Evolutionary conservation across 2,888 invertebrate species (phyloP).

Genomic region (Dysmachus trigonus): DNA sequence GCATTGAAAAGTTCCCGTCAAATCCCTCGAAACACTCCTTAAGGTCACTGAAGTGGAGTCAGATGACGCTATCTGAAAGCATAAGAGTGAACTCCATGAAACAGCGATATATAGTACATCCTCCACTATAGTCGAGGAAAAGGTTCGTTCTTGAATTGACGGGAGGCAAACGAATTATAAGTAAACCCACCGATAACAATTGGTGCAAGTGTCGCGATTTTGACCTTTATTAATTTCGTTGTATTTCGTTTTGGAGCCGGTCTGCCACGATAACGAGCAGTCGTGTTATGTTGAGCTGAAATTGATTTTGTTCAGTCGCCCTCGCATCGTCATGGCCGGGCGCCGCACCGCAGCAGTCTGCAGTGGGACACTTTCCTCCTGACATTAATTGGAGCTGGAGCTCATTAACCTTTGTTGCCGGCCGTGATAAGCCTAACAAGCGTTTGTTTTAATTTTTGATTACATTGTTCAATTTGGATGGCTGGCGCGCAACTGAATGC

Average conservation of each 20-base stretch:
- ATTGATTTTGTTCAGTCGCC: background rate
- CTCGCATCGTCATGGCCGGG: background rate
- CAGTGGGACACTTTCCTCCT: background rate
- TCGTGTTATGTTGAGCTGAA: background rate
- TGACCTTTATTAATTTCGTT: slow-evolving; percentile 8
- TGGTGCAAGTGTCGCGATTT: background rate
- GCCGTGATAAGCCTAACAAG: slow-evolving; percentile 37
- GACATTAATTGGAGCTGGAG: slow-evolving; percentile 25
- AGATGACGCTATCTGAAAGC: slow-evolving; percentile 65
- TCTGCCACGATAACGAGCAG: background rate
- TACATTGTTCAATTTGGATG: slow-evolving; percentile 26
- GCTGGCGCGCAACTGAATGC: background rate
- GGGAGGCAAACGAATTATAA: background rate
- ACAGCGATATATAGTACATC: background rate
- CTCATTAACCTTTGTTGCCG: slow-evolving; percentile 27
- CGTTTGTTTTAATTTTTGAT: slow-evolving; percentile 32
- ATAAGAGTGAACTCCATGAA: background rate
- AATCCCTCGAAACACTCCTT: slow-evolving; percentile 66
- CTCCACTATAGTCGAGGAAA: background rate
- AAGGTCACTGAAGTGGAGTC: slow-evolving; percentile 68
- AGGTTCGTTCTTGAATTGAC: background rate
- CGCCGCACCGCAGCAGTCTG: background rate
- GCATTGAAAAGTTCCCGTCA: slow-evolving; percentile 68
- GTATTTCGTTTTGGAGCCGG: background rate
- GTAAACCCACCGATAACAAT: slow-evolving; percentile 2